Conservation (phyloP, 2,797 vertebrate genomes). For the Gadopsis bispinosus region DNA sequence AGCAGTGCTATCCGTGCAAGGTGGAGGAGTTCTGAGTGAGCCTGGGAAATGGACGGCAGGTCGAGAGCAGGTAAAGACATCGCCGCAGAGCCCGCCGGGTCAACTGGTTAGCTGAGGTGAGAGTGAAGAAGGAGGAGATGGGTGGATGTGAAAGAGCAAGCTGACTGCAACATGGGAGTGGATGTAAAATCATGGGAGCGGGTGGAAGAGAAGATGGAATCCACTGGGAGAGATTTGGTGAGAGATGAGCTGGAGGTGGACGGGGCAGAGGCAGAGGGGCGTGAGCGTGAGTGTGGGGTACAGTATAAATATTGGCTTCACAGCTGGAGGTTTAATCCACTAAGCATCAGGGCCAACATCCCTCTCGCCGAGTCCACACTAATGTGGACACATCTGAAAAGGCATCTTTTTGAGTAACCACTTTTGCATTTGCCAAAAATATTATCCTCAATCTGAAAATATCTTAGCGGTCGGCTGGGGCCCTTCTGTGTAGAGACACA, state of each 20-base stretch:
- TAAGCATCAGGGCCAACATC: neutral
- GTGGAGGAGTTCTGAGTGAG: conserved; percentile 13
- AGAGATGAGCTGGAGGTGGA: conserved; percentile 14
- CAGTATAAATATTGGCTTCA: neutral
- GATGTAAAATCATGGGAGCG: conserved; percentile 13
- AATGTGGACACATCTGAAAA: neutral
- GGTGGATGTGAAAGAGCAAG: neutral
- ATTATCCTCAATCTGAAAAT: neutral
- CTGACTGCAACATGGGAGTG: conserved; percentile 3
- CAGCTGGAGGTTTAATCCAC: neutral
- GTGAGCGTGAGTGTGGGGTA: neutral
- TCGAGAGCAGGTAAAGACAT: conserved; percentile 11
- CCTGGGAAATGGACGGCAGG: conserved; percentile 36
- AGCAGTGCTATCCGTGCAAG: neutral
- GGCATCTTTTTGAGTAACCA: neutral
- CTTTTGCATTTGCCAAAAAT: neutral
- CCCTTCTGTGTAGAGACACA: no score
- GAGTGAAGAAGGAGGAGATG: conserved; percentile 3
- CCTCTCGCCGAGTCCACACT: neutral
- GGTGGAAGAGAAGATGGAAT: neutral
- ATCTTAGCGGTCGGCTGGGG: neutral
- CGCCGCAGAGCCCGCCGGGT: neutral
- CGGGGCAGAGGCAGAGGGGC: neutral
- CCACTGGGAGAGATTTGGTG: conserved; percentile 18
- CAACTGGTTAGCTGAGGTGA: conserved; percentile 27